These are phyloP conservation scores for Capreolus pygargus DNA, from an alignment of 2,113 vertebrate genomes.

Conservation along the genomic window DNA sequence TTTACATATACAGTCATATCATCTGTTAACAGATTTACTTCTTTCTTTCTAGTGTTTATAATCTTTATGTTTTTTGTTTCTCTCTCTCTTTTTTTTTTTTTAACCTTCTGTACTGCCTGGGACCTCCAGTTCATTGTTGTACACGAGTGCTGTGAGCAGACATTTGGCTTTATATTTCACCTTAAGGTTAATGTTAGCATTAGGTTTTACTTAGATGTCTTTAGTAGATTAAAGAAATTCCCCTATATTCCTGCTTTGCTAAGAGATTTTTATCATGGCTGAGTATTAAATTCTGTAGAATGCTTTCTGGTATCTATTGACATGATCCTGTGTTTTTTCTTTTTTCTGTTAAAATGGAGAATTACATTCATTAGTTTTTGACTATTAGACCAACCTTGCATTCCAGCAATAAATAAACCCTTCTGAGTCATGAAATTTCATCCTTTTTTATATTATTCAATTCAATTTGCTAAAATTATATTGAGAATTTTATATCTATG, in stretches of 20 bases:
- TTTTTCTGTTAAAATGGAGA: neutral
- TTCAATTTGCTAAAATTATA: neutral
- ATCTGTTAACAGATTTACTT: neutral
- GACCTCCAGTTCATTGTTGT: neutral
- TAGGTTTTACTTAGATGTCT: neutral
- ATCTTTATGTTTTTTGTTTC: neutral
- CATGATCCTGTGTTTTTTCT: neutral
- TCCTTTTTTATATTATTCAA: constrained; percentile 6
- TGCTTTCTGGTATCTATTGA: neutral
- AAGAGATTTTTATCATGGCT: neutral
- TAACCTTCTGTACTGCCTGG: neutral
- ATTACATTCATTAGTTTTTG: neutral
- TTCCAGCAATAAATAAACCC: neutral
- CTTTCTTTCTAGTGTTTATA: neutral
- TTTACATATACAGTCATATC: neutral
- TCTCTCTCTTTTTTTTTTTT: neutral
- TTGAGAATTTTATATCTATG: neutral
- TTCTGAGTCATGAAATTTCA: neutral
- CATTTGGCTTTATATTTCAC: neutral
- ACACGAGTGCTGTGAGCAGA: neutral
- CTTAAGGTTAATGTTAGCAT: neutral
- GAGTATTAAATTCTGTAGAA: neutral
- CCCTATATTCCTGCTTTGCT: neutral
- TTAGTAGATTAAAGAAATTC: neutral
- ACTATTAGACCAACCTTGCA: neutral